phyloP scores from a whole-genome alignment of 2,113 vertebrate genomes.

The Aptenodytes patagonicus region DNA sequence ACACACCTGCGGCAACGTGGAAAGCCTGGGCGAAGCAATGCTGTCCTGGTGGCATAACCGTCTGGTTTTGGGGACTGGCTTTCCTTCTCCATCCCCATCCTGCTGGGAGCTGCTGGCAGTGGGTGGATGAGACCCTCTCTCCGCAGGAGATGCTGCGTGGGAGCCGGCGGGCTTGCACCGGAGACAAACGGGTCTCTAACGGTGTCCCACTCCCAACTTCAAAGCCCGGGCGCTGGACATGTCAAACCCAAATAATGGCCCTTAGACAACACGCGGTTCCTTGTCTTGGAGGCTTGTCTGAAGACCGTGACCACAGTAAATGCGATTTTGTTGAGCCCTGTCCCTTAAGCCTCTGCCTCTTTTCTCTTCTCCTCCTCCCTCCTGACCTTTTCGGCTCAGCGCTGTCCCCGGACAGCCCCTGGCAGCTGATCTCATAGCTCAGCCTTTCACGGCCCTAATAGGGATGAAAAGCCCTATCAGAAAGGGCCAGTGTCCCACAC shows the following conservation, averaged over 20 bases:
- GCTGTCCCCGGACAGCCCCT: constrained; percentile 50
- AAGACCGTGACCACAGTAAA: constrained; percentile 68
- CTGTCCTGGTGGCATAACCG: background rate
- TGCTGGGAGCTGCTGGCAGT: background rate
- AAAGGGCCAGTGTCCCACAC: constrained; percentile 34
- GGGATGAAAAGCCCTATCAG: constrained; percentile 60
- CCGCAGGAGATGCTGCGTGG: background rate
- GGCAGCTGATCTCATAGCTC: constrained; percentile 65
- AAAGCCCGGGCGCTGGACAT: constrained; percentile 1
- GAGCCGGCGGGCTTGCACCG: background rate
- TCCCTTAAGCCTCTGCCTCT: constrained; percentile 61
- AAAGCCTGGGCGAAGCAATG: background rate
- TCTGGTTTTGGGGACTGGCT: background rate
- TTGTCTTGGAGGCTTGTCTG: constrained; percentile 62
- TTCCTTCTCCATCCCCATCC: background rate
- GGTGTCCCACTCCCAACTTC: constrained; percentile 37
- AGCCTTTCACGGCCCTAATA: constrained; percentile 58
- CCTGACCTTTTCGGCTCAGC: constrained; percentile 61
- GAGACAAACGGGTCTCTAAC: background rate
- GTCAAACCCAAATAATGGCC: constrained; percentile 62
- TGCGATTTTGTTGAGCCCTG: constrained; percentile 69
- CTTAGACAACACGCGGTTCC: constrained; percentile 26
- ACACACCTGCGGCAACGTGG: rapidly evolving
- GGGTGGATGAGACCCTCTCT: background rate
- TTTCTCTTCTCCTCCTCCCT: constrained; percentile 65